These are phyloP conservation scores for Drosophila nigromelanica DNA, from an alignment of 1,140 invertebrate genomes.

Conservation along the genomic window DNA sequence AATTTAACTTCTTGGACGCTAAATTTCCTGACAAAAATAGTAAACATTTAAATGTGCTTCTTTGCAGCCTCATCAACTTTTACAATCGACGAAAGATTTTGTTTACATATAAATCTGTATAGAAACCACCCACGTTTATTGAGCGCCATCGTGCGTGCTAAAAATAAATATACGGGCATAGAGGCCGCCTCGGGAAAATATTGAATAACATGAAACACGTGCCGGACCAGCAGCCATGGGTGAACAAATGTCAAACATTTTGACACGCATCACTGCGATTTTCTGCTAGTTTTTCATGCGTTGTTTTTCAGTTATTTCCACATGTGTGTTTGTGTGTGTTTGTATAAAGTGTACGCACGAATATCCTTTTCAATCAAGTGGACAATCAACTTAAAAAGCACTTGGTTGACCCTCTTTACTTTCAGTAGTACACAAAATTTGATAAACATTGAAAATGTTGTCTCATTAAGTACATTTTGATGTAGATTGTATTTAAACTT, in stretches of 20 bases:
- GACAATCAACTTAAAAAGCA: not conserved
- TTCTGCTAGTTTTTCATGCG: slow-evolving; percentile 12
- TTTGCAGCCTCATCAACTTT: slow-evolving; percentile 2
- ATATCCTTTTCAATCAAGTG: slow-evolving; percentile 21
- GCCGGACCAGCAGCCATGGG: slow-evolving; percentile 23
- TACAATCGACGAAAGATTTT: slow-evolving; percentile 3
- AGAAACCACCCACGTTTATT: not conserved
- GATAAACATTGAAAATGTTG: not conserved
- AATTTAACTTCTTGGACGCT: not conserved
- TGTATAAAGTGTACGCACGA: slow-evolving; percentile 1
- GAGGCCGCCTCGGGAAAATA: not conserved
- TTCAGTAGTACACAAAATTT: not conserved
- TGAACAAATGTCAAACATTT: slow-evolving; percentile 28
- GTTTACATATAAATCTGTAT: slow-evolving; percentile 1
- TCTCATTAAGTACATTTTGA: too few relatives aligned
- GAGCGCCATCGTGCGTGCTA: slow-evolving; percentile 7
- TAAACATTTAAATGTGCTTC: not conserved
- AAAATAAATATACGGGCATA: slow-evolving; percentile 10
- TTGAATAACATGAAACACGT: slow-evolving; percentile 14
- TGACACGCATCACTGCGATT: slow-evolving; percentile 19
- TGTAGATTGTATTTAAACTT: not conserved
- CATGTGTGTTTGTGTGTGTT: slow-evolving; percentile 5
- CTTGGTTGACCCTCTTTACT: not conserved
- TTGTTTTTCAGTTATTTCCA: slow-evolving; percentile 5
- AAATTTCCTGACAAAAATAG: not conserved